These are phyloP conservation scores for Mythimna vitellina DNA, from an alignment of 2,888 invertebrate species.

Conservation along the genomic window DNA sequence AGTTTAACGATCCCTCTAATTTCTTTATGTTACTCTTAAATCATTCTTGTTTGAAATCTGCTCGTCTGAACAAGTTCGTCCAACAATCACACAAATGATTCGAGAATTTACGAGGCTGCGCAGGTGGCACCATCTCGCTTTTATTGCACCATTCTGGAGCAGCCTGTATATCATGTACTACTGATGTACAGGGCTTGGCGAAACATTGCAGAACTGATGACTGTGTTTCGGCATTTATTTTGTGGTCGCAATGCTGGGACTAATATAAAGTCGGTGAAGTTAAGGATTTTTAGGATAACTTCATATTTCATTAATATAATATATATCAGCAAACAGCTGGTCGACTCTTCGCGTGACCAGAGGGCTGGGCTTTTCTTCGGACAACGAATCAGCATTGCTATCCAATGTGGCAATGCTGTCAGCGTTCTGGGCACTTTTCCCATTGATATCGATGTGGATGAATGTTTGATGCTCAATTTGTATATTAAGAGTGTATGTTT, in stretches of 20 bases:
- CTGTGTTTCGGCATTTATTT: constrained; percentile 37
- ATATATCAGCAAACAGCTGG: too few species aligned
- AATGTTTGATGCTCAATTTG: too few species aligned
- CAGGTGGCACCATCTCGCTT: constrained; percentile 66
- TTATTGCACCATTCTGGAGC: constrained; percentile 63
- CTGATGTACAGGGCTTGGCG: constrained; percentile 35
- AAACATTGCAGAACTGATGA: constrained; percentile 24
- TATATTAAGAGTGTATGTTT: too few species aligned
- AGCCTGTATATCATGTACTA: constrained; percentile 59
- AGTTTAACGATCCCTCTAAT: too few species aligned
- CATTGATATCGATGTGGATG: too few species aligned
- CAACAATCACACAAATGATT: constrained; percentile 74
- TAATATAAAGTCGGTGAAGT: too few species aligned
- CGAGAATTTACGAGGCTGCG: constrained; percentile 69
- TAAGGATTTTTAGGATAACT: neutral
- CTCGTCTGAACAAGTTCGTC: constrained; percentile 48
- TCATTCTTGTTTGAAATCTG: neutral
- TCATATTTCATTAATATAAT: neutral
- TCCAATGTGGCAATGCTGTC: too few species aligned
- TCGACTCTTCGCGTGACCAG: too few species aligned
- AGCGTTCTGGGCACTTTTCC: too few species aligned
- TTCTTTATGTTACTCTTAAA: neutral
- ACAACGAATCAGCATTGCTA: too few species aligned
- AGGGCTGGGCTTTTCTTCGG: too few species aligned
- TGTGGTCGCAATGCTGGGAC: neutral